Evolutionary conservation across 1,140 invertebrate species (phyloP), one percentile per base, ranked within the genome.

Genomic region (Papilio machaon): DNA sequence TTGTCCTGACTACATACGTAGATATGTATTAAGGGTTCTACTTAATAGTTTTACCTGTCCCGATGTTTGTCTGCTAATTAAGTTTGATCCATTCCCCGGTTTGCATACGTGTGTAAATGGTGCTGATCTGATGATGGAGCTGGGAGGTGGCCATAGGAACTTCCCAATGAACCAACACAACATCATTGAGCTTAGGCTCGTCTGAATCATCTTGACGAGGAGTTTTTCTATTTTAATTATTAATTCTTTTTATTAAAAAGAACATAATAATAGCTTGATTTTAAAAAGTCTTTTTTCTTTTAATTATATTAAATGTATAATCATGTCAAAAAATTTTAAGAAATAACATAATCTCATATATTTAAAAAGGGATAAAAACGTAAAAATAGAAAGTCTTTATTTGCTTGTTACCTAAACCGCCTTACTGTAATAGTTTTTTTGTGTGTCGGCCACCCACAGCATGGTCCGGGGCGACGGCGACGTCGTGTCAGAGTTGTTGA

Each of bases 401-500:
- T 74, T 74, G 73, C 38, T 74, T 74, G 46, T 47, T 74, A 80
- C 80, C 60, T 15, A 60, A 84, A 80, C 73, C 83, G 64, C 82
- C 82, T 82, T 77, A 83, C 74, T 79, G 83, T 83, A 87, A 86
- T 84, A 85, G 76, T 80, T 84, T 87, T 87, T 87, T 86, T 82
- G 73, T 52, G 80, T 80, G 9, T 64, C 84, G 88, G 85, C 91
- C 92, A 93, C 92, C 92, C 92, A 92, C 91, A 89, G 81, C 52
- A 80, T 80, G 84, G 75, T 84, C 81, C 82, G 80, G 85, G 58
- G 75, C 82, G 80, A 84, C 49, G 73, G 73, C 83, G 78, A 82
- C 83, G 91, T 87, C 90, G 76, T 83, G 90, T 92, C 91, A 93
- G 83, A 84, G 82, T 81, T 93, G 82, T 93, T 93, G 87, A 90